A percentile compares a stretch with the other conserved stretches of the same genome.
Evolutionary conservation across 2,113 vertebrate species (phyloP).

Genomic region (Tylochromis polylepis): DNA sequence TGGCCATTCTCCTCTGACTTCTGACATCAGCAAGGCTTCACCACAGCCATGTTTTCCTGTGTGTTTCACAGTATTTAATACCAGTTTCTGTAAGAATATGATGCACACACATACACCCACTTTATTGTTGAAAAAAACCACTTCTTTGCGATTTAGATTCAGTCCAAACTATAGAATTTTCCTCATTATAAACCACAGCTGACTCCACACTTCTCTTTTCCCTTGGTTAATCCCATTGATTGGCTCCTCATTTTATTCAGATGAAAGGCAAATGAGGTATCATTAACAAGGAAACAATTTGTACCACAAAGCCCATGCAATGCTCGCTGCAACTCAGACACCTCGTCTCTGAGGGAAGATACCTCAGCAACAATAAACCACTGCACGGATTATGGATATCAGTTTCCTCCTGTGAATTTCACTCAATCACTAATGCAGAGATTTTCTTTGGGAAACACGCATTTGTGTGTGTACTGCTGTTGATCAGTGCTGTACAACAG

Average conservation of each 20-base stretch:
- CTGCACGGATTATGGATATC: slow-evolving; percentile 42
- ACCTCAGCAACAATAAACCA: slow-evolving; percentile 21
- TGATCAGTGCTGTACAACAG: slow-evolving; percentile 6
- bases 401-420: slow-evolving; percentile 10
- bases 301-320: neutral
- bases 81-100: neutral
- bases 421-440: slow-evolving; percentile 6
- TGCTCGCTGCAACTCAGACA: neutral
- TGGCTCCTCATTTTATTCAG: slow-evolving; percentile 12
- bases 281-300: slow-evolving; percentile 35
- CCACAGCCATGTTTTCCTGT: neutral
- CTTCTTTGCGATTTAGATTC: neutral
- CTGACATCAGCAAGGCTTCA: neutral
- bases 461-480: slow-evolving; percentile 5
- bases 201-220: neutral
- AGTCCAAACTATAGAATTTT: neutral
- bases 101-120: neutral
- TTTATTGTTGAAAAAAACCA: neutral
- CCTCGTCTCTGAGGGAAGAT: slow-evolving; percentile 4
- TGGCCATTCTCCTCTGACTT: neutral
- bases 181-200: slow-evolving; percentile 2
- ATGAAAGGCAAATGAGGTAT: slow-evolving; percentile 42
- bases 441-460: neutral
- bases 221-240: slow-evolving; percentile 13
- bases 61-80: neutral